These are phyloP conservation scores for Cheilosia scutellata DNA, from an alignment of 2,888 invertebrate genomes.

Conservation along the genomic window DNA sequence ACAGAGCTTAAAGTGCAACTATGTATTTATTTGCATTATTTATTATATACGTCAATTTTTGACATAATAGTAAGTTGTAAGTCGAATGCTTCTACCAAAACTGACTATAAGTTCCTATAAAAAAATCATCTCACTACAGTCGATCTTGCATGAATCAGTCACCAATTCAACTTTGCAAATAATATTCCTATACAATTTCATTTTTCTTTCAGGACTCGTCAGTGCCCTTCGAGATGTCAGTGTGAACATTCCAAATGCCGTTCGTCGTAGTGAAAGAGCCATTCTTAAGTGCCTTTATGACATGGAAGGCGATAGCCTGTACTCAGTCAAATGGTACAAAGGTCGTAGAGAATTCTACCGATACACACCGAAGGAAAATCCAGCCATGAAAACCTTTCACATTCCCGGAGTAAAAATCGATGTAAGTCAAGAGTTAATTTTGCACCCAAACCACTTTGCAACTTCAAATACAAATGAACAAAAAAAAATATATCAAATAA, in stretches of 20 bases:
- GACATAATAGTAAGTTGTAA: too few relatives aligned
- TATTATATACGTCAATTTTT: too few relatives aligned
- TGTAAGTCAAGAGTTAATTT: constrained; percentile 86
- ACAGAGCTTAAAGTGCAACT: too few relatives aligned
- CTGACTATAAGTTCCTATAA: too few relatives aligned
- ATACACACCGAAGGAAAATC: constrained; percentile 90
- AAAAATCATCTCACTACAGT: too few relatives aligned
- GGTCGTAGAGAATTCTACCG: constrained; percentile 93
- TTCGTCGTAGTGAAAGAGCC: constrained; percentile 87
- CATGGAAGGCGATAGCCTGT: constrained; percentile 90
- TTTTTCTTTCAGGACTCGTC: constrained; percentile 78
- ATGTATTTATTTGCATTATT: too few relatives aligned
- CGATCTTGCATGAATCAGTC: not conserved
- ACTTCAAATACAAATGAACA: not conserved
- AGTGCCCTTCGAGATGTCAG: constrained; percentile 86
- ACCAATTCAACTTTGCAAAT: not conserved
- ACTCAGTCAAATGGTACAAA: constrained; percentile 94
- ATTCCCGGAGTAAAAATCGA: constrained; percentile 90
- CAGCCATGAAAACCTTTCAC: constrained; percentile 89
- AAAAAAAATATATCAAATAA: not conserved
- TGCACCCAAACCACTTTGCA: not conserved
- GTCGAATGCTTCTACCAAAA: too few relatives aligned
- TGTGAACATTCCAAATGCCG: constrained; percentile 88
- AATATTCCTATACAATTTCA: not conserved
- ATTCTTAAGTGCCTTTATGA: constrained; percentile 90